These are phyloP conservation scores for Hyaena hyaena DNA, from an alignment of 2,113 vertebrate genomes.

Conservation along the genomic window DNA sequence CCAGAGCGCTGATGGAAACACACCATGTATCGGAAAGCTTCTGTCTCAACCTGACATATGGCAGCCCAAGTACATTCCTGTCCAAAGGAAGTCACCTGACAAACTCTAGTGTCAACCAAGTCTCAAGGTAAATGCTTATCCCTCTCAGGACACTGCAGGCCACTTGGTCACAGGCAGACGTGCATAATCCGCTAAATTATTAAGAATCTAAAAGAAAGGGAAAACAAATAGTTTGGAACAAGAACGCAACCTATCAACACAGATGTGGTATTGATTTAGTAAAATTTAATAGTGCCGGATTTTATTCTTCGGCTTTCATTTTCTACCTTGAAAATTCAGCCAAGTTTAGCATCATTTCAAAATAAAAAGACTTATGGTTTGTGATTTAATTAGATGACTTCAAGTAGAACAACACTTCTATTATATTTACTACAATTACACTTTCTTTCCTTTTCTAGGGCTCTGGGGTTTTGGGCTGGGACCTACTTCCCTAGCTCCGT, in stretches of 20 bases:
- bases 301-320: not conserved
- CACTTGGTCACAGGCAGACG: not conserved
- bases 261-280: no score
- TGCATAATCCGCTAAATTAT: no score
- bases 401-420: not conserved
- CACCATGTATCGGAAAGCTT: not conserved
- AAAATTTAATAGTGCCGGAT: not conserved
- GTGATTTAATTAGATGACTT: not conserved
- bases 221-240: not conserved
- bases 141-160: not conserved
- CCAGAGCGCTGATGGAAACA: not conserved
- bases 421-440: not conserved
- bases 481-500: not conserved
- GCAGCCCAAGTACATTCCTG: not conserved
- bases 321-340: not conserved
- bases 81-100: not conserved
- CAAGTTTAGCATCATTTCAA: not conserved
- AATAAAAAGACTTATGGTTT: not conserved
- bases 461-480: not conserved
- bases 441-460: not conserved
- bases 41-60: not conserved
- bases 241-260: not conserved
- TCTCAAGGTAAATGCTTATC: rapidly evolving
- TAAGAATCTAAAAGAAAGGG: not conserved
- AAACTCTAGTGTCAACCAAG: not conserved